Base-by-base conservation (phyloP, 2,113 vertebrate species). In the Percopsis transmontana region DNA sequence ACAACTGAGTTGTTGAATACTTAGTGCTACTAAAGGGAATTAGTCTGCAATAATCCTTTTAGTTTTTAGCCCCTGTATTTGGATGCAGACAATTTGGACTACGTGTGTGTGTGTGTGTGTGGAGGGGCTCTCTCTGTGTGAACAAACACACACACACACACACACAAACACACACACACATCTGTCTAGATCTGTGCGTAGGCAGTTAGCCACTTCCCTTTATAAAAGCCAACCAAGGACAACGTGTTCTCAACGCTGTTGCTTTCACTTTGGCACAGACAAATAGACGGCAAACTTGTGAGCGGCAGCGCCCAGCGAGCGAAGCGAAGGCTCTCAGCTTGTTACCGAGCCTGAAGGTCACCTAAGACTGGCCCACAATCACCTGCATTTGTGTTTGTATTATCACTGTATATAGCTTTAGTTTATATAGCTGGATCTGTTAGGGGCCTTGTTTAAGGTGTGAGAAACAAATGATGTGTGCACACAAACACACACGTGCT, bases 171-270 rank as follows among this genome's bases (percentile, higher is more conserved):
- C 27, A 33, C 27, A 33, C 27, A 33, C 27, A 33, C 27, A 33
- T 42, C 12, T 21, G 12, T 21, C 47, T 41, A 24, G 56, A 20
- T 76, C 47, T 55, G 48, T 70, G 73, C 82, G 77, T 81, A 68
- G 63, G 83, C 55, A 86, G 72, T 77, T 82, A 84, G 72, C 70
- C 76, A 88, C 80, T 86, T 92, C 90, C 89, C 76, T 87, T 79
- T 66, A 42, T 72, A 13, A 80, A 62, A 79, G 76, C 52, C 69
- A 78, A 79, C 65, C 67, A 83, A 89, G 90, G 85, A 91, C 90
- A 85, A 5, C 53, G 54, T 89, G 87, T 91, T 80, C 91, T 64
- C 58, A 88, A 82, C 71, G 65, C 15, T 27, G 57, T 39, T 78
- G 85, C 84, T 89, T 87, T 89, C 82, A 77, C 70, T 88, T 88